phyloP scores from a whole-genome alignment of 2,113 vertebrate species.

The Varanus komodoensis region DNA sequence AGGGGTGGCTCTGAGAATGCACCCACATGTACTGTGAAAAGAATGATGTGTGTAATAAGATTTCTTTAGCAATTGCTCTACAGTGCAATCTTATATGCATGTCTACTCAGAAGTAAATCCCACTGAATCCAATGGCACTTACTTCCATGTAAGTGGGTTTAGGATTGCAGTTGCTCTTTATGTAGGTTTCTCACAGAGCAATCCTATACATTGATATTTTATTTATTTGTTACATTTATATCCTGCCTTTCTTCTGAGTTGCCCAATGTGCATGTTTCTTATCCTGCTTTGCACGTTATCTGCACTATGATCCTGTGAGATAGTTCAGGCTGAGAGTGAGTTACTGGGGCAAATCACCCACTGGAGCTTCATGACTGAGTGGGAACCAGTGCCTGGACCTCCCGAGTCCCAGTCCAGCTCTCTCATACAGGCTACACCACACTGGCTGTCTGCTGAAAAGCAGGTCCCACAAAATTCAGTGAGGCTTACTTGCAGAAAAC shows the following conservation, averaged over 20 bases:
- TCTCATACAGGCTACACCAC: too few relatives aligned
- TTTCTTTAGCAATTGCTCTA: background rate
- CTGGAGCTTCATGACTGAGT: too few relatives aligned
- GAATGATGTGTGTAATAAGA: background rate
- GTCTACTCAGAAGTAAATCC: background rate
- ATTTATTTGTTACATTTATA: too few relatives aligned
- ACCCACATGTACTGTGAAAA: background rate
- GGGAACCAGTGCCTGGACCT: too few relatives aligned
- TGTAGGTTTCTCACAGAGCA: background rate
- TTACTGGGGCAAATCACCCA: too few relatives aligned
- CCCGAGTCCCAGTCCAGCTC: too few relatives aligned
- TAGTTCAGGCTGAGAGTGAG: too few relatives aligned
- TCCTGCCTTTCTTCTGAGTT: too few relatives aligned
- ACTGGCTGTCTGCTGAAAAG: background rate
- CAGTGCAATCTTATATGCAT: background rate
- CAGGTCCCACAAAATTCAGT: background rate
- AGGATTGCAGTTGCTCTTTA: background rate
- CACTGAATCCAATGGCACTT: background rate
- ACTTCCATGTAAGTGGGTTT: background rate
- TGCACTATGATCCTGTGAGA: too few relatives aligned
- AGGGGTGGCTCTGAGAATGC: too few relatives aligned
- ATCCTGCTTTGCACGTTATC: too few relatives aligned
- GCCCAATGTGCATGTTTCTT: too few relatives aligned
- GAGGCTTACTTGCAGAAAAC: background rate
- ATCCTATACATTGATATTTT: background rate